A percentile compares a stretch with the other conserved stretches of the same genome.
Evolutionary conservation across 2,888 invertebrate genomes (phyloP).

Genomic region (Drosophila pseudotakahashii): DNA sequence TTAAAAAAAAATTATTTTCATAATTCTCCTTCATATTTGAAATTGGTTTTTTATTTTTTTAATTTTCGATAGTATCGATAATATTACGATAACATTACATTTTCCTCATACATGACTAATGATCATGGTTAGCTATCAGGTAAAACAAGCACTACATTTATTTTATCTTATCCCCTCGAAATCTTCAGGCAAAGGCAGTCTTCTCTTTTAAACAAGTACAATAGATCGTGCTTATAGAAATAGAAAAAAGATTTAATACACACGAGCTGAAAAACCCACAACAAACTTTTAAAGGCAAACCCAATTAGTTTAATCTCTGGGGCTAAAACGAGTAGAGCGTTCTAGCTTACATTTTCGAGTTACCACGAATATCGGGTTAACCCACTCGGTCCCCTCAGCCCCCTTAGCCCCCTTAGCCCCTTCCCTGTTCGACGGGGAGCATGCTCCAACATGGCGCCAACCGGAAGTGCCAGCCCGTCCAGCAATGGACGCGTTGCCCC

Average conservation of each 20-base stretch:
- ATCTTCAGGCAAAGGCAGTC: too few species aligned
- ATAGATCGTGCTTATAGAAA: not conserved
- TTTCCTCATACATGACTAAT: too few species aligned
- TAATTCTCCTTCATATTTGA: too few species aligned
- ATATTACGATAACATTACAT: too few species aligned
- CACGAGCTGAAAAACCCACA: not conserved
- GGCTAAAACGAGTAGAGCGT: not conserved
- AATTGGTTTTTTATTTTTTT: too few species aligned
- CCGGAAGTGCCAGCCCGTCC: slow-evolving; percentile 60
- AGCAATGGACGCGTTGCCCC: slow-evolving; percentile 41
- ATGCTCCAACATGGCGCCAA: slow-evolving; percentile 48
- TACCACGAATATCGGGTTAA: slow-evolving; percentile 10
- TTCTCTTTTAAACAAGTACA: too few species aligned
- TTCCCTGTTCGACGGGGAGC: slow-evolving; percentile 15
- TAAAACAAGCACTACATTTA: too few species aligned
- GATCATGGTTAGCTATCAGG: too few species aligned
- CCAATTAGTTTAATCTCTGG: not conserved
- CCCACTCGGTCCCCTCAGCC: not conserved
- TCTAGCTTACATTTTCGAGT: not conserved
- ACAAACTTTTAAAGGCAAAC: not conserved
- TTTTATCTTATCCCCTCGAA: too few species aligned
- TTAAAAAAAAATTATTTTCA: too few species aligned
- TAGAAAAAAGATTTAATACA: not conserved
- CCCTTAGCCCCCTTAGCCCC: too few species aligned
- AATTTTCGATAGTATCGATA: too few species aligned